phyloP scores from a whole-genome alignment of 2,888 invertebrate genomes.

The Morpho achilles region DNA sequence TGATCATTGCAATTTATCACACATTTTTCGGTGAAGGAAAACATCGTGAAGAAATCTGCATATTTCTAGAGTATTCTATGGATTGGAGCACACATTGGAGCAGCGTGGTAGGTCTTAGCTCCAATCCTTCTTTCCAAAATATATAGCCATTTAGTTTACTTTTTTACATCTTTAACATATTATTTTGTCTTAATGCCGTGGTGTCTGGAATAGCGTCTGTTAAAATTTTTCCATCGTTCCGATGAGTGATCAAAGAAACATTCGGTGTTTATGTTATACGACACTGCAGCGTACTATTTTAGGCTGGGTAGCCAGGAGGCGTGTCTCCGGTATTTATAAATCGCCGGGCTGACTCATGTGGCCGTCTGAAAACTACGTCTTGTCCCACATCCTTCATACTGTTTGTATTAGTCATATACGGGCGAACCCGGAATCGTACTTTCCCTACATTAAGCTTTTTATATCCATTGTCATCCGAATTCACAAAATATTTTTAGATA shows the following conservation, averaged over 20 bases:
- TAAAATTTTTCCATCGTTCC: slow-evolving; percentile 15
- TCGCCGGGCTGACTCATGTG: slow-evolving; percentile 65
- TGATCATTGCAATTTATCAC: no score
- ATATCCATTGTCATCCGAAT: slow-evolving; percentile 3
- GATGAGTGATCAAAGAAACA: slow-evolving; percentile 42
- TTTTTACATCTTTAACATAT: slow-evolving; percentile 32
- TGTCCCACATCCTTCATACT: slow-evolving; percentile 74
- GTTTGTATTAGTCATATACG: slow-evolving; percentile 66
- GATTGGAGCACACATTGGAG: no score
- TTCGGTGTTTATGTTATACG: slow-evolving; percentile 66
- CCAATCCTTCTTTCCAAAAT: no score
- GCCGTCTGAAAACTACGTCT: slow-evolving; percentile 71
- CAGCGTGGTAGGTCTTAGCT: no score
- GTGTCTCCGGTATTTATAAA: slow-evolving; percentile 75
- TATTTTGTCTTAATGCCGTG: slow-evolving; percentile 1
- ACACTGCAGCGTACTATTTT: slow-evolving; percentile 67
- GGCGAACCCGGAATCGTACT: slow-evolving; percentile 68
- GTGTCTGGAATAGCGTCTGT: slow-evolving; percentile 10
- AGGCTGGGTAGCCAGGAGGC: slow-evolving; percentile 70
- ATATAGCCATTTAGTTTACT: no score
- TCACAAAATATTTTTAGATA: slow-evolving; percentile 11
- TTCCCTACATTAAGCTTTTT: slow-evolving; percentile 28
- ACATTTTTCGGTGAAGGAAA: no score
- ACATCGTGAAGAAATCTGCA: no score
- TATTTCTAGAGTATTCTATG: no score